Conservation (phyloP, 1,140 invertebrate genomes). For the Anagrus nilaparvatae region DNA sequence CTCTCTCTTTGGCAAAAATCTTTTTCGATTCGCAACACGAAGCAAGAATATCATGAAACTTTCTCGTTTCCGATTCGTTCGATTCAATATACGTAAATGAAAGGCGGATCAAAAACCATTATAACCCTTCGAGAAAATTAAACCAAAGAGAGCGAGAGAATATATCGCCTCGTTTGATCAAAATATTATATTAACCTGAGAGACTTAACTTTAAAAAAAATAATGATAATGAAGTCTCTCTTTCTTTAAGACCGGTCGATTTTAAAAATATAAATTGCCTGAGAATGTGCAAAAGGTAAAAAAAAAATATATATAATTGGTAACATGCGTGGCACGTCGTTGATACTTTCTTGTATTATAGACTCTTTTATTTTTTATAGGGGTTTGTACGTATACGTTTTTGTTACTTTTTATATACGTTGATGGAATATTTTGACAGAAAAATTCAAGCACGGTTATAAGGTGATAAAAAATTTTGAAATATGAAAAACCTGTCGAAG, state of each 20-base stretch:
- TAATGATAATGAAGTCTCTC: too few relatives aligned
- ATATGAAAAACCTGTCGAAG: slow-evolving; percentile 25
- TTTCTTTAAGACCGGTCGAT: too few relatives aligned
- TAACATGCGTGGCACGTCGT: slow-evolving; percentile 35
- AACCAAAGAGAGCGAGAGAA: not conserved
- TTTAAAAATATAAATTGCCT: slow-evolving; percentile 16
- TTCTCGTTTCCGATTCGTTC: not conserved
- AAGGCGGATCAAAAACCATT: not conserved
- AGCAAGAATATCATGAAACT: not conserved
- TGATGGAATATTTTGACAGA: slow-evolving; percentile 39
- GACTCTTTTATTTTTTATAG: slow-evolving; percentile 23
- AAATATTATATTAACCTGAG: too few relatives aligned
- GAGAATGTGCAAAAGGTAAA: slow-evolving; percentile 12
- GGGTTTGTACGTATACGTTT: slow-evolving; percentile 28
- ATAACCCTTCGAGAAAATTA: not conserved
- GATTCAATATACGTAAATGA: not conserved
- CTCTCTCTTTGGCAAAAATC: not conserved
- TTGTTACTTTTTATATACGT: slow-evolving; percentile 32
- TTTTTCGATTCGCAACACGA: slow-evolving; percentile 2
- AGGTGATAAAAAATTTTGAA: slow-evolving; percentile 22
- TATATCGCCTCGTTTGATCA: slow-evolving; percentile 12
- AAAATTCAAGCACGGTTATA: slow-evolving; percentile 27
- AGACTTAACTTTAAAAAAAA: too few relatives aligned
- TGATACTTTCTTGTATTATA: slow-evolving; percentile 16
- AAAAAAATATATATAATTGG: slow-evolving; percentile 26